Conservation (phyloP, 2,797 vertebrate species). For the Eurystomus glaucurus region DNA sequence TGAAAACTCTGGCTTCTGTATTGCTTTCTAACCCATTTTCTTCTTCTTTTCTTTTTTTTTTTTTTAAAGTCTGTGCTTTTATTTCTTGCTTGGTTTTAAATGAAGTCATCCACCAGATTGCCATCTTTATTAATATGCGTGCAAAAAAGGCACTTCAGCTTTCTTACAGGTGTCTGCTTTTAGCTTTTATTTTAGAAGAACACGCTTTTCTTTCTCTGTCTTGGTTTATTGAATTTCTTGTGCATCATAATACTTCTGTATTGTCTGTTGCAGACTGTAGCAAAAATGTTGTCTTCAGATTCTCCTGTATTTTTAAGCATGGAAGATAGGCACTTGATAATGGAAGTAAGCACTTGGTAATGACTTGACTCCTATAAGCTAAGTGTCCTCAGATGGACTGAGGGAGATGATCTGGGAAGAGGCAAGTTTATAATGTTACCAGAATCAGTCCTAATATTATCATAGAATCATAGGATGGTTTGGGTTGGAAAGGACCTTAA, state of each 20-base stretch:
- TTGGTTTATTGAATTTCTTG: not conserved
- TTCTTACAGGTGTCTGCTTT: not conserved
- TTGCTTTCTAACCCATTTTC: not conserved
- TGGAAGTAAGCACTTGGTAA: not conserved
- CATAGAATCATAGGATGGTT: too few relatives aligned
- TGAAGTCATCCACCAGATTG: not conserved
- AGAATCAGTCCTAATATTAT: fast-evolving
- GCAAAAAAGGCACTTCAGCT: not conserved
- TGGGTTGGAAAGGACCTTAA: too few relatives aligned
- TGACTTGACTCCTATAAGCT: not conserved
- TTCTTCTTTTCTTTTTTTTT: not conserved
- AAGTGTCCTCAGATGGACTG: not conserved
- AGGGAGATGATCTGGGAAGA: not conserved
- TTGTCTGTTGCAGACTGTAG: not conserved
- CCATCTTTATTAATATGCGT: not conserved
- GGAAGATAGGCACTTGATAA: not conserved
- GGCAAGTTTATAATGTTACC: not conserved
- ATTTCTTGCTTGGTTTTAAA: not conserved
- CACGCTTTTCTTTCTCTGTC: not conserved
- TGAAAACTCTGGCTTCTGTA: not conserved
- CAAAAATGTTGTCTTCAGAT: not conserved
- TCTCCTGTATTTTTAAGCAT: not conserved
- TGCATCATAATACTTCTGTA: not conserved
- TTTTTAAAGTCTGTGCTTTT: not conserved
- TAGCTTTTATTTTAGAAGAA: not conserved